phyloP scores from a whole-genome alignment of 2,888 invertebrate species.

The Tuberolachnus salignus region DNA sequence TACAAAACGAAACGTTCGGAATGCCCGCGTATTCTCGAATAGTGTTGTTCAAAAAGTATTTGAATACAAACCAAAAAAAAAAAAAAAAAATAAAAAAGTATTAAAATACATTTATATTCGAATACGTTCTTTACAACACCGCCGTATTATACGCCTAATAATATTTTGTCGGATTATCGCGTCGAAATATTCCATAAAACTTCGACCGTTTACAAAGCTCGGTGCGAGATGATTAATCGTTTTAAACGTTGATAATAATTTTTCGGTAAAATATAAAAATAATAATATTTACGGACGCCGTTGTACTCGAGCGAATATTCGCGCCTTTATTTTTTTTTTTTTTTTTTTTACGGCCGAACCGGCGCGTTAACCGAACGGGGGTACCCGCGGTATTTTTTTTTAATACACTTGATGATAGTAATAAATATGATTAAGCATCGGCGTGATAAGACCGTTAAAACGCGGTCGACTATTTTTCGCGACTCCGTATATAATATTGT shows the following conservation, averaged over 20 bases:
- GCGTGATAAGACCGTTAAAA: conserved; percentile 6
- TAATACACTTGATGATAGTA: neutral
- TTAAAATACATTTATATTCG: too few relatives aligned
- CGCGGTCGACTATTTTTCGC: neutral
- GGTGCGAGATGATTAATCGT: conserved; percentile 14
- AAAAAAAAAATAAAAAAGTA: too few relatives aligned
- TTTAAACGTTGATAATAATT: neutral
- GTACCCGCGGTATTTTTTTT: conserved; percentile 12
- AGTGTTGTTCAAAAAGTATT: too few relatives aligned
- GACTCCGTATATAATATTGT: neutral
- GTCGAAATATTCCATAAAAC: neutral
- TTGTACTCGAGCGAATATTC: neutral
- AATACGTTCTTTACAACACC: too few relatives aligned
- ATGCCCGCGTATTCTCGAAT: too few relatives aligned
- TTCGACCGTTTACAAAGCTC: neutral
- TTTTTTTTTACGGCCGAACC: neutral
- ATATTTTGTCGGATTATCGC: neutral
- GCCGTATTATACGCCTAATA: too few relatives aligned
- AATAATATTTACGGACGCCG: neutral
- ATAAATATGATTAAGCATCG: conserved; percentile 15
- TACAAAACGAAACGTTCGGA: too few relatives aligned
- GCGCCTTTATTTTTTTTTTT: too few relatives aligned
- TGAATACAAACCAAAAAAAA: too few relatives aligned
- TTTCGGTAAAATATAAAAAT: neutral
- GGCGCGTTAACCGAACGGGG: neutral